Conservation (phyloP, 2,888 invertebrate species). For the Epirrhoe alternata region DNA sequence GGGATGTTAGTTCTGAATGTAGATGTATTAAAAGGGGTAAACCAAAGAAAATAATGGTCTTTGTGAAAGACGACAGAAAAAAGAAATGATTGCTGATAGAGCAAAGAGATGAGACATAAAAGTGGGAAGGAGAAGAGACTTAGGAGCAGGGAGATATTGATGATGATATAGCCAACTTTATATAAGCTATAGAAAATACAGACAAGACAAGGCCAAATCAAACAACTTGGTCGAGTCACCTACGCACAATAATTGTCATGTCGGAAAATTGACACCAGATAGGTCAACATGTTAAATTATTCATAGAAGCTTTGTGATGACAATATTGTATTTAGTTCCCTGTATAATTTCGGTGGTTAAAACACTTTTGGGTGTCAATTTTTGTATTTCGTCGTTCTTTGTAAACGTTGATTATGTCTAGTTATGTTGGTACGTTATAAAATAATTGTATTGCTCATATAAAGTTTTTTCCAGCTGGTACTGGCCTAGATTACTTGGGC, state of each 20-base stretch:
- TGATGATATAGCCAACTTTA: too few relatives aligned
- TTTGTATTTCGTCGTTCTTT: conserved; percentile 8
- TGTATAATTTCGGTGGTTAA: conserved; percentile 24
- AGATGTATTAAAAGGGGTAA: too few relatives aligned
- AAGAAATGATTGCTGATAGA: too few relatives aligned
- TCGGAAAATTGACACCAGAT: conserved; percentile 24
- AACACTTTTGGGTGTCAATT: conserved; percentile 14
- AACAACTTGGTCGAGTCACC: conserved; percentile 8
- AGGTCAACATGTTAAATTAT: conserved; percentile 49
- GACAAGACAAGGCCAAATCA: conserved; percentile 2
- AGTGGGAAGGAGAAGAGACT: too few relatives aligned
- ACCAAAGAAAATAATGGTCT: too few relatives aligned
- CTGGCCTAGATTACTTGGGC: too few relatives aligned
- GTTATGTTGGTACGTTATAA: conserved; percentile 21
- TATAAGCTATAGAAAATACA: background rate
- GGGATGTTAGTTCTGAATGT: too few relatives aligned
- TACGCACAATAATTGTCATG: conserved; percentile 26
- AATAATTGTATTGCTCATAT: too few relatives aligned
- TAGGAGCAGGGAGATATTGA: too few relatives aligned
- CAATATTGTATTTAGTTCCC: background rate
- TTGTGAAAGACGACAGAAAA: too few relatives aligned
- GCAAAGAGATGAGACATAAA: too few relatives aligned
- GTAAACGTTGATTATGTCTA: conserved; percentile 15
- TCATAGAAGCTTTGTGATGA: conserved; percentile 41
- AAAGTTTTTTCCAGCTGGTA: too few relatives aligned